These are phyloP conservation scores for Steatornis caripensis DNA, from an alignment of 2,113 vertebrate species.

Conservation along the genomic window DNA sequence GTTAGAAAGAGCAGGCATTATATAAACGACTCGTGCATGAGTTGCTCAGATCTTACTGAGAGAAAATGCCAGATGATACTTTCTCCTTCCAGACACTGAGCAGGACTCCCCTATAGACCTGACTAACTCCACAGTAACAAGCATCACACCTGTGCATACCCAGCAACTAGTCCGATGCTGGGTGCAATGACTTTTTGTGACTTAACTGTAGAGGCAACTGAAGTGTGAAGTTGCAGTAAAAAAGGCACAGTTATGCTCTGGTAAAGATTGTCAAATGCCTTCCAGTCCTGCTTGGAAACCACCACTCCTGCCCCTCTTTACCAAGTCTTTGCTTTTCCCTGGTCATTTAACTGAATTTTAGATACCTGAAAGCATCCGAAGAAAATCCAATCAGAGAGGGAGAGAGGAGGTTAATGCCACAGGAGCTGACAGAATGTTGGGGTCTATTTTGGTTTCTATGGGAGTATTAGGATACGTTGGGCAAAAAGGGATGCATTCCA, in stretches of 20 bases:
- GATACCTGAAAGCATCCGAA: not conserved
- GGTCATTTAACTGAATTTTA: not conserved
- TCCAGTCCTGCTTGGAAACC: not conserved
- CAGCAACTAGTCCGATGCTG: not conserved
- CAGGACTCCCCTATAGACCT: not conserved
- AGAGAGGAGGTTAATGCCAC: not conserved
- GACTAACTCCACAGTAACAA: not conserved
- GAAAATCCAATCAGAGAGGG: not conserved
- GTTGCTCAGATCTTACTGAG: not conserved
- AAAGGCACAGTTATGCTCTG: not conserved
- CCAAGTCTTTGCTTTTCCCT: not conserved
- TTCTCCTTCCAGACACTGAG: not conserved
- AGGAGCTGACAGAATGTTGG: not conserved
- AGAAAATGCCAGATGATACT: not conserved
- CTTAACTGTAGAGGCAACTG: not conserved
- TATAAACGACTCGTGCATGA: not conserved
- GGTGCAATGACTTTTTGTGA: not conserved
- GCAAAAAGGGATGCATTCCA: not conserved
- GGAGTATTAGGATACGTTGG: not conserved
- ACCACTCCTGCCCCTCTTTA: not conserved
- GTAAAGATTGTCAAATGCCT: not conserved
- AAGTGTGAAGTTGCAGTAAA: not conserved
- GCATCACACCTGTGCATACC: not conserved
- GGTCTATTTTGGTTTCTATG: not conserved
- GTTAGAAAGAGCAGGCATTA: not conserved